Conservation (phyloP, 2,888 invertebrate genomes). For the Drosophila merina region DNA sequence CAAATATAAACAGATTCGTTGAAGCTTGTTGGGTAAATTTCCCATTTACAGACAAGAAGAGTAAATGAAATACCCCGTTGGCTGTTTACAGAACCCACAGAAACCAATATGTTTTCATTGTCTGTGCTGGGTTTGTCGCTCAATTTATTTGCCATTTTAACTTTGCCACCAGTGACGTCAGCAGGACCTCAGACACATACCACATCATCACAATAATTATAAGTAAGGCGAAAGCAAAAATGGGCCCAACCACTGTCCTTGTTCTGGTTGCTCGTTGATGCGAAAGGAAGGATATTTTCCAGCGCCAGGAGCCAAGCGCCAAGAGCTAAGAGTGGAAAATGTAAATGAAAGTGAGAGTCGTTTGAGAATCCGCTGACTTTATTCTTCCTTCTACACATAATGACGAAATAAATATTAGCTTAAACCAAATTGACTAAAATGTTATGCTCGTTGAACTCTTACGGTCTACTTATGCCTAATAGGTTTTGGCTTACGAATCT, state of each 20-base stretch:
- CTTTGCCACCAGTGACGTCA: slow-evolving; percentile 62
- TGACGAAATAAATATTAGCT: slow-evolving; percentile 71
- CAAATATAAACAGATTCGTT: slow-evolving; percentile 15
- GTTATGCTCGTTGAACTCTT: slow-evolving; percentile 74
- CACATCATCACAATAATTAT: slow-evolving; percentile 54
- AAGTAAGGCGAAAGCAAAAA: slow-evolving; percentile 45
- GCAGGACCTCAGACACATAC: slow-evolving; percentile 32
- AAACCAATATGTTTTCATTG: slow-evolving; percentile 54
- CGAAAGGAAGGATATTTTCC: slow-evolving; percentile 31
- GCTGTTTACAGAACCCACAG: slow-evolving; percentile 40
- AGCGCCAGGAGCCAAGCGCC: slow-evolving; percentile 23
- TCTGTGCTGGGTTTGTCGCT: slow-evolving; percentile 44
- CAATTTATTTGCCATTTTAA: slow-evolving; percentile 53
- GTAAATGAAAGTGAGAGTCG: slow-evolving; percentile 30
- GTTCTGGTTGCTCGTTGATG: slow-evolving; percentile 56
- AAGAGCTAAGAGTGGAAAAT: slow-evolving; percentile 7
- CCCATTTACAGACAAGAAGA: slow-evolving; percentile 26
- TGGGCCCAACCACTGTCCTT: slow-evolving; percentile 44
- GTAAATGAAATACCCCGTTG: slow-evolving; percentile 29
- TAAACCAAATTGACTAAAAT: slow-evolving; percentile 72
- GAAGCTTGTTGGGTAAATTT: slow-evolving; percentile 34
- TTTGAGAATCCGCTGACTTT: slow-evolving; percentile 44
- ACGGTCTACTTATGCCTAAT: slow-evolving; percentile 41
- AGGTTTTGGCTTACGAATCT: slow-evolving; percentile 58
- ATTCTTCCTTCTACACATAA: slow-evolving; percentile 60